Percentiles rank a stretch among this genome's conserved stretches.
Evolutionary conservation across 2,888 invertebrate species (phyloP).

Genomic region (Adela reaumurella): DNA sequence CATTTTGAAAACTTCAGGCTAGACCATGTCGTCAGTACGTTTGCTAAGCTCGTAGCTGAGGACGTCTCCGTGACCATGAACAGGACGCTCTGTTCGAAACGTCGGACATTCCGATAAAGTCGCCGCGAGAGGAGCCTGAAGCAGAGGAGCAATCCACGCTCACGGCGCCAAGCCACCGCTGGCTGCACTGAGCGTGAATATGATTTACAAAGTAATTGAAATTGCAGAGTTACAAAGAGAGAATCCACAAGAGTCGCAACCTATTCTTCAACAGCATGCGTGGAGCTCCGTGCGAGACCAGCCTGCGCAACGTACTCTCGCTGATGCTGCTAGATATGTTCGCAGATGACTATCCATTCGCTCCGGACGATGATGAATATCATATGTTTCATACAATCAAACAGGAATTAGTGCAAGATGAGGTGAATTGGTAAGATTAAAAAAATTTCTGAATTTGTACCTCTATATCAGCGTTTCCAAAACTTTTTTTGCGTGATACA

Average conservation of each 20-base stretch:
- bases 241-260: constrained; percentile 34
- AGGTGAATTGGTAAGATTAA: constrained; percentile 33
- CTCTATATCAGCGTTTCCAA: background rate
- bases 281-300: constrained; percentile 21
- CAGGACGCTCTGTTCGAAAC: no score
- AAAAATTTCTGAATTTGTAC: background rate
- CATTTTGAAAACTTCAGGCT: no score
- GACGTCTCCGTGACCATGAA: no score
- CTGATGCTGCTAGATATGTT: constrained; percentile 36
- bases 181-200: no score
- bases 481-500: no score
- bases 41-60: no score
- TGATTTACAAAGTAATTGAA: background rate
- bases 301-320: constrained; percentile 27
- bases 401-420: constrained; percentile 40
- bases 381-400: constrained; percentile 31
- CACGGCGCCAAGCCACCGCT: no score
- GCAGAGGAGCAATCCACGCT: no score
- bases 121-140: no score
- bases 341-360: constrained; percentile 18
- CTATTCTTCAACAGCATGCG: constrained; percentile 34
- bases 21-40: no score
- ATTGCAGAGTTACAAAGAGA: constrained; percentile 36
- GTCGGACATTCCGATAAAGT: no score
- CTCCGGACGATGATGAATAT: constrained; percentile 28